Percentiles rank a stretch among this genome's conserved stretches.
phyloP scores from a whole-genome alignment of 2,113 vertebrate genomes.

The Callospermophilus lateralis region DNA sequence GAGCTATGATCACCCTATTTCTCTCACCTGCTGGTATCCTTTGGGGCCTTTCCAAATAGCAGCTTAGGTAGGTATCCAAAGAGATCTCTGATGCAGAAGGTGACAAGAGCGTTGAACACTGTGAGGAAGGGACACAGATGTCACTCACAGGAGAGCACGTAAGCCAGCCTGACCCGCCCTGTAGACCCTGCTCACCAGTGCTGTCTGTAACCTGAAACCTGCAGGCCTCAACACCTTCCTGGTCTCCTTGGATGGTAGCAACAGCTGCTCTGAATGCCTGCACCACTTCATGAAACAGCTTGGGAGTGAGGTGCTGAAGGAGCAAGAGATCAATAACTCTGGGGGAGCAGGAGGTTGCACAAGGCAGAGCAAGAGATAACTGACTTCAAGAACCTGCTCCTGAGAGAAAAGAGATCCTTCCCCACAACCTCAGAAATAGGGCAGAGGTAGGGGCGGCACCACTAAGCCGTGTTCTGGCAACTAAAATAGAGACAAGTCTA shows the following conservation, averaged over 20 bases:
- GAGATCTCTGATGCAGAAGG: constrained; percentile 95
- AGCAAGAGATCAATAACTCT: neutral
- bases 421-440: neutral
- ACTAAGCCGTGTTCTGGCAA: neutral
- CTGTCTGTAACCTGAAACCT: constrained; percentile 94
- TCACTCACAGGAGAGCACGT: neutral
- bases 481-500: neutral
- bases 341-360: too few relatives aligned
- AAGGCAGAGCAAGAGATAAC: neutral
- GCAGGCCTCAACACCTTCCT: constrained; percentile 85
- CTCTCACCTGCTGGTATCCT: constrained; percentile 91
- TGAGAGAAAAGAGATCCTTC: neutral
- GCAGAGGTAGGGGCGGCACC: neutral
- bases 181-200: constrained; percentile 88
- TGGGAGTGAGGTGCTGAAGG: constrained; percentile 86
- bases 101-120: constrained; percentile 97
- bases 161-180: neutral
- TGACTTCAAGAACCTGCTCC: neutral
- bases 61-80: constrained; percentile 90
- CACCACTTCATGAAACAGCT: constrained; percentile 93
- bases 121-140: neutral
- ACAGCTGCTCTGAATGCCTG: constrained; percentile 97
- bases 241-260: constrained; percentile 93
- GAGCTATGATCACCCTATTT: neutral
- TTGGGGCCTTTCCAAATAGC: constrained; percentile 90